Base-by-base conservation (phyloP, 1,140 invertebrate genomes). In the Condylostylus longicornis region DNA sequence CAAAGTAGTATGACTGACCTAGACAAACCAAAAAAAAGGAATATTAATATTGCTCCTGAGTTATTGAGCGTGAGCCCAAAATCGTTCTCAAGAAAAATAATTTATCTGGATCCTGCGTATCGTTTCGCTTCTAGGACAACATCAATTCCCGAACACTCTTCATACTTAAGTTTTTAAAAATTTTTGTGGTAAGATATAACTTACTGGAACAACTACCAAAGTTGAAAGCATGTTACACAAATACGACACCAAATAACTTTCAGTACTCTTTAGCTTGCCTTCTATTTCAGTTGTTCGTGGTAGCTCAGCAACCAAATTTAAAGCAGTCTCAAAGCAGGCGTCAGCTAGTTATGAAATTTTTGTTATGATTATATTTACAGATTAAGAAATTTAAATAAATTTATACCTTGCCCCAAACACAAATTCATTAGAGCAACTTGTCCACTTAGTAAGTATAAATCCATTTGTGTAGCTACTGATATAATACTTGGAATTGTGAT, bases 401-500 rank as follows among this genome's bases (percentile, higher is more conserved):
- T 39, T 18, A 1, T 37, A 44, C 85, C 85, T 77, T 96, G 91
- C 25, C 86, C 85, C 31, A 90, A 66, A 57, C 89, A 95, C 43
- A 86, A 75, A 69, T 93, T 93, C 17, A 82, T 67, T 34, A 96
- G 63, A 18, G 90, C 87, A 28, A 90, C 78, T 64, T 93, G 83
- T 19, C 85, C 87, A 12, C 82, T 81, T 5, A 88, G 62, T 32
- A 95, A 65, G 65, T 93, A 93, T 13, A 96, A 70, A 48, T 85
- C 75, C 37, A 94, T 69, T 48, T 82, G 74, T 17, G 70, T 69
- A 40, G 78, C 69, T 6, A 77, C 69, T 42, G 80, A 79, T 41
- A 71, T 70, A 46, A 97, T 74, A 5, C 90, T 95, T 17, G 93
- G 93, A 63, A 94, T 87, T 2, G 91, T 96, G 23, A 98, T 93